These are phyloP conservation scores for Meiosimyza decipiens DNA, from an alignment of 2,888 invertebrate genomes.

Conservation along the genomic window DNA sequence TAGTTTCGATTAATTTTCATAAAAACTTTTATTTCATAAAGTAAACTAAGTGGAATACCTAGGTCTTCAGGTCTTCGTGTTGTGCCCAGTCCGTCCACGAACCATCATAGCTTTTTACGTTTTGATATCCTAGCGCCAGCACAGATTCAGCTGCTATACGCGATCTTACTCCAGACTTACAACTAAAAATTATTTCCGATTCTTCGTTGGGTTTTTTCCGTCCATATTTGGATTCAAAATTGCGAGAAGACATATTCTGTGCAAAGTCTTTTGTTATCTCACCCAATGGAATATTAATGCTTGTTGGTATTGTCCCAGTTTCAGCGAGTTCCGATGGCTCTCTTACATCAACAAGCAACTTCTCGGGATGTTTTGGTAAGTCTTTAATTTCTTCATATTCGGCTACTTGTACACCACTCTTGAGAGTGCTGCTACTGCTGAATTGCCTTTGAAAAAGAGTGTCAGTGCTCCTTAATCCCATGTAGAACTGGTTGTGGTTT, in stretches of 20 bases:
- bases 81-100: slow-evolving; percentile 65
- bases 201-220: slow-evolving; percentile 71
- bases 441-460: background rate
- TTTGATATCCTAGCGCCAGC: slow-evolving; percentile 53
- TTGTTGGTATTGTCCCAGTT: slow-evolving; percentile 78
- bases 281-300: slow-evolving; percentile 80
- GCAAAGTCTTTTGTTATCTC: slow-evolving; percentile 52
- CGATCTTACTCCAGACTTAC: slow-evolving; percentile 76
- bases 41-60: background rate
- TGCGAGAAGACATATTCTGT: slow-evolving; percentile 53
- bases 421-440: background rate
- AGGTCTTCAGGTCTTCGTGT: slow-evolving; percentile 53
- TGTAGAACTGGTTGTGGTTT: too few relatives aligned
- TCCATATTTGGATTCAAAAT: slow-evolving; percentile 71
- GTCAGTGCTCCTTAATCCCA: background rate
- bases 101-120: slow-evolving; percentile 60
- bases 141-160: slow-evolving; percentile 72
- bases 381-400: slow-evolving; percentile 67
- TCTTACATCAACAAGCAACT: slow-evolving; percentile 80
- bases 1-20: background rate
- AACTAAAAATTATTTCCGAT: slow-evolving; percentile 75
- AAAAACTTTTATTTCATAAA: background rate
- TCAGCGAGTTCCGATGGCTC: slow-evolving; percentile 78
- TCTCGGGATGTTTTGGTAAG: slow-evolving; percentile 66
- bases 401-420: slow-evolving; percentile 38